Evolutionary conservation across 2,888 invertebrate genomes (phyloP), one percentile per base, ranked within the genome.

Genomic region (Pseudococcus longispinus): DNA sequence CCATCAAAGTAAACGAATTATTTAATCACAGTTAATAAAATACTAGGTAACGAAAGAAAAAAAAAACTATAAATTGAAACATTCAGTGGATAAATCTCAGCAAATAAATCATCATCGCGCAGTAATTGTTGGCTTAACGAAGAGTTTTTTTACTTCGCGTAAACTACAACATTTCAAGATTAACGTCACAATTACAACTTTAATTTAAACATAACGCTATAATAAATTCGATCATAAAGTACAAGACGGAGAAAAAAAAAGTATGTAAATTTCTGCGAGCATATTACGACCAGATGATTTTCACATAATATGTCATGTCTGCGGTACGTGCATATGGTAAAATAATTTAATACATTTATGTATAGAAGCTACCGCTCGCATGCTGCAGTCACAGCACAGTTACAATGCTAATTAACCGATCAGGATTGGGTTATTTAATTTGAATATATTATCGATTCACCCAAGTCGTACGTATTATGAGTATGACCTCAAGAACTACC

Each of bases 181-280:
- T 42, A 80, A 42, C 8, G 77, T 80, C 77, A 20, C 77, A 42
- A 42, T 80, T 80, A 80, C 42, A 80, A 13, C n/a, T 29, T 80
- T 80, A 80, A 80, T 42, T 42, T 80, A 18, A 80, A 80, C 77
- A 80, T 42, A 80, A 20, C 42, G 77, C 37, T 29, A 46, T 15
- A n/a, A 74, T 37, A 20, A 80, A 42, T 80, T 80, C 42, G 77
- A 80, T 80, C 32, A 20, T 80, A 80, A 80, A 80, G 13, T 32
- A 42, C 29, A 77, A 77, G 2, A 26, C 1, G 20, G 32, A 70
- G 70, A 20, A 42, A 20, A 80, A n/a, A 60, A 60, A 60, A 9
- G 9, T 11, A 80, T 80, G 42, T 42, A 80, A 42, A 80, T 80
- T 80, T 80, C 77, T 42, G 42, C 77, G 42, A 80, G 11, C 77